Conservation (phyloP, 2,797 vertebrate genomes). For the Amblyraja radiata region DNA sequence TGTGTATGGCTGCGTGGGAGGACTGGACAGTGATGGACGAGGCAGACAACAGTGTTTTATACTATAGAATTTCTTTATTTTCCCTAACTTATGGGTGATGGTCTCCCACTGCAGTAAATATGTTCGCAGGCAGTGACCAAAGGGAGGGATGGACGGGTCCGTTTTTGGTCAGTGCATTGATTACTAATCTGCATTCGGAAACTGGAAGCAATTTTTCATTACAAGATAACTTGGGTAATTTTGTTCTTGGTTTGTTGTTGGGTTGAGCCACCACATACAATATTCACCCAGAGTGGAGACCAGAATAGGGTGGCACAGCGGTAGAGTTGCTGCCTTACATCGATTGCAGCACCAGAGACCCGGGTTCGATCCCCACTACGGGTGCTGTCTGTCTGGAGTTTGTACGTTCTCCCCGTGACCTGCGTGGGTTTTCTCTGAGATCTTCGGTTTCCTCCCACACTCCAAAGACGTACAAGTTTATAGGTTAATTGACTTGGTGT, state of each 20-base stretch:
- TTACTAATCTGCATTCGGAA: not conserved
- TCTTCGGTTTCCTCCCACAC: too few relatives aligned
- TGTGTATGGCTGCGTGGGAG: not conserved
- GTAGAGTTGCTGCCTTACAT: too few relatives aligned
- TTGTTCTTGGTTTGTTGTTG: not conserved
- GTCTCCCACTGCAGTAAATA: not conserved
- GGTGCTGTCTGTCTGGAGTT: too few relatives aligned
- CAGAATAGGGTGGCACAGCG: too few relatives aligned
- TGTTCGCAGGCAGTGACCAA: not conserved
- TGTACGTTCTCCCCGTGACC: too few relatives aligned
- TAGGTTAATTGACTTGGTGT: too few relatives aligned
- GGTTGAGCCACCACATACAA: not conserved
- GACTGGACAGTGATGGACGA: not conserved
- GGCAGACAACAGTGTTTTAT: not conserved
- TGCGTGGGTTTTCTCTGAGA: too few relatives aligned
- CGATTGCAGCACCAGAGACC: too few relatives aligned
- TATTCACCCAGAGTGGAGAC: not conserved
- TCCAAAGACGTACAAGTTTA: too few relatives aligned
- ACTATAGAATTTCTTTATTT: not conserved
- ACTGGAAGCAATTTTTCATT: not conserved
- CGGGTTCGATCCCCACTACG: too few relatives aligned
- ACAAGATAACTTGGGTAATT: not conserved
- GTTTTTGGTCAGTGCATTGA: not conserved
- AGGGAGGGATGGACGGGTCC: not conserved
- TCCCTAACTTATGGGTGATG: not conserved